Evolutionary conservation across 1,140 invertebrate genomes (phyloP), one percentile per base, ranked within the genome.

Genomic region (Caenorhabditis remanei): DNA sequence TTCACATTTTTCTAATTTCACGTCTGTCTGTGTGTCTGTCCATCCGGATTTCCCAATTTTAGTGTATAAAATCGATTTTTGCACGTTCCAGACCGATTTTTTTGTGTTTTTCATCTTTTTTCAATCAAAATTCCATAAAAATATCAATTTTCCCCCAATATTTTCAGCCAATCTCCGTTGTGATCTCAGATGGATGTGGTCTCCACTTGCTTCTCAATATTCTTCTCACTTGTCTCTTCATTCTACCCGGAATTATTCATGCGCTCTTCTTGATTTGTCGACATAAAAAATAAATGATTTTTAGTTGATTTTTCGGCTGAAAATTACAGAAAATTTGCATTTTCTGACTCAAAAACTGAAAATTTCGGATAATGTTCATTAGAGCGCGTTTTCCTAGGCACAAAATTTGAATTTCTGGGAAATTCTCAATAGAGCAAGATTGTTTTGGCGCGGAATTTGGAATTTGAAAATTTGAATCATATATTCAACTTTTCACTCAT

Each of bases 201-300:
- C 71, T 79, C 43, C 71, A 79, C 2, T 11, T 79, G 46, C 46
- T 79, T 13, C n/a, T 79, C 71, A 79, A 24, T 14, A 24, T 79
- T 8, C 71, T 79, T 4, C 65, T 71, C 43, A 46, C 43, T 41
- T 43, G 65, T n/a, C 43, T 71, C 65, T 71, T 71, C 65, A 16
- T 16, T 4, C 16, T 71, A 46, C 41, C 65, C 41, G 41, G 65
- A n/a, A 79, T 79, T 11, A 50, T 79, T 79, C 71, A 79, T n/a
- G 71, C 71, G 4, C n/a, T 79, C 8, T 79, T 50, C n/a, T 14
- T 79, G 19, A 41, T 79, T 50, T 79, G 71, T 79, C 40, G 71
- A 53, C 71, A 50, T 79, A 79, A 79, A 50, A 63, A 63, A 32
- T 63, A 32, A 63, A 32, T 32, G 8, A n/a, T 58, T 40, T 65